phyloP scores from a whole-genome alignment of 1,140 invertebrate genomes.

The Drosophila tsacasi region DNA sequence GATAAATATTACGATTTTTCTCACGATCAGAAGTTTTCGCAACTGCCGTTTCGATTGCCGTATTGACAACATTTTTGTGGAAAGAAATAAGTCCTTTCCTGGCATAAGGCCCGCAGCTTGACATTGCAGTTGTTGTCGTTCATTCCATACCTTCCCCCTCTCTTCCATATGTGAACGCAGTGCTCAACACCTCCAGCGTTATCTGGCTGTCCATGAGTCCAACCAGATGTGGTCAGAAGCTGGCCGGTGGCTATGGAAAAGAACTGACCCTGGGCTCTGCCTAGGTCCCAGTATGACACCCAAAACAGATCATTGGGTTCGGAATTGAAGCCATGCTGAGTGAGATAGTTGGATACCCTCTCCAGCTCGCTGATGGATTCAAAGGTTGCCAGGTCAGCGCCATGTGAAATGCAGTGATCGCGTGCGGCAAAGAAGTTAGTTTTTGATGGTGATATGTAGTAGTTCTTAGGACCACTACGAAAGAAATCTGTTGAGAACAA shows the following conservation, averaged over 20 bases:
- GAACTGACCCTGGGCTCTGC: not conserved
- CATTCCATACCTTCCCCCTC: not conserved
- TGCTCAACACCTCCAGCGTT: not conserved
- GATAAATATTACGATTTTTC: no score
- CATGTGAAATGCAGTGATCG: not conserved
- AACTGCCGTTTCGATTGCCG: not conserved
- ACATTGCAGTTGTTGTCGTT: not conserved
- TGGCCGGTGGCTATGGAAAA: constrained; percentile 1
- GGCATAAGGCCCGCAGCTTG: not conserved
- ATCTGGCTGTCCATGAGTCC: not conserved
- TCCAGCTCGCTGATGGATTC: not conserved
- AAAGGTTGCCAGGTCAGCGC: constrained; percentile 5
- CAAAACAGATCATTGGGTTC: not conserved
- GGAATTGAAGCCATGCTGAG: not conserved
- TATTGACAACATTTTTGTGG: constrained; percentile 6
- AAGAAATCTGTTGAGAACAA: not conserved
- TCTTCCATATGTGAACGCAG: constrained; percentile 7
- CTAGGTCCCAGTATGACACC: constrained; percentile 5
- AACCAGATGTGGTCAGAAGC: not conserved
- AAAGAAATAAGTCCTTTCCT: not conserved
- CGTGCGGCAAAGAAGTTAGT: not conserved
- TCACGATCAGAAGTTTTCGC: not conserved
- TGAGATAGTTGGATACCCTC: not conserved
- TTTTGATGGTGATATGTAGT: not conserved
- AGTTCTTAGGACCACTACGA: not conserved